A percentile compares a stretch with the other conserved stretches of the same genome.
These are phyloP conservation scores for Salvator merianae DNA, from an alignment of 2,113 vertebrate genomes.

Conservation along the genomic window DNA sequence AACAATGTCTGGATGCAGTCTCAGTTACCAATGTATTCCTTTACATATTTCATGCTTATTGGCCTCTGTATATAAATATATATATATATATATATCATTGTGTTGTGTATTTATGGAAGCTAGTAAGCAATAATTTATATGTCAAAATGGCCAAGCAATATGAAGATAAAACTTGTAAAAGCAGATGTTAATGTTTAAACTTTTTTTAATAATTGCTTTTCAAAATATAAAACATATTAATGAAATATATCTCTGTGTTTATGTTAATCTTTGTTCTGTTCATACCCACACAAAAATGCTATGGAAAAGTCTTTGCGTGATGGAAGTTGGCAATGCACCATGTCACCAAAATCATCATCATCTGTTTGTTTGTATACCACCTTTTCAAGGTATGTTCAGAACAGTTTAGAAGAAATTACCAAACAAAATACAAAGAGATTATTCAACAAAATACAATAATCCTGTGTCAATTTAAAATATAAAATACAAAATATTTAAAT, in stretches of 20 bases:
- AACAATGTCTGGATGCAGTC: no score
- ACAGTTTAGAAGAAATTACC: no score
- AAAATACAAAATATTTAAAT: no score
- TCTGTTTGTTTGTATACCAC: no score
- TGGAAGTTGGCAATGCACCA: no score
- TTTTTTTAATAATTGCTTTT: constrained; percentile 79
- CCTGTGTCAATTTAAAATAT: no score
- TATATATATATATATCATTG: constrained; percentile 58
- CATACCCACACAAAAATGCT: no score
- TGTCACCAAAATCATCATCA: no score
- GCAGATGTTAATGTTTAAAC: constrained; percentile 78
- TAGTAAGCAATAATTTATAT: constrained; percentile 88
- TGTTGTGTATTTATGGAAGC: constrained; percentile 79
- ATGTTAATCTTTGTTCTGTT: constrained; percentile 16
- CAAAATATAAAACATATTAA: constrained; percentile 80
- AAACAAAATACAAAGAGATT: no score
- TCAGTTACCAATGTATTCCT: constrained; percentile 72
- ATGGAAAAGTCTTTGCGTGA: no score
- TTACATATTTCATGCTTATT: constrained; percentile 68
- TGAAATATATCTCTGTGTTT: constrained; percentile 55
- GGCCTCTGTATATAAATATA: constrained; percentile 74
- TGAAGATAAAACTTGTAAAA: constrained; percentile 76
- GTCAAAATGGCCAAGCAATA: constrained; percentile 83
- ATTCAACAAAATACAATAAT: no score
- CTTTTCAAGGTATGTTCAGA: no score